Percentiles rank a stretch among this genome's conserved stretches.
Evolutionary conservation across 2,888 invertebrate genomes (phyloP).

Genomic region (Coelogynopora nodosa): DNA sequence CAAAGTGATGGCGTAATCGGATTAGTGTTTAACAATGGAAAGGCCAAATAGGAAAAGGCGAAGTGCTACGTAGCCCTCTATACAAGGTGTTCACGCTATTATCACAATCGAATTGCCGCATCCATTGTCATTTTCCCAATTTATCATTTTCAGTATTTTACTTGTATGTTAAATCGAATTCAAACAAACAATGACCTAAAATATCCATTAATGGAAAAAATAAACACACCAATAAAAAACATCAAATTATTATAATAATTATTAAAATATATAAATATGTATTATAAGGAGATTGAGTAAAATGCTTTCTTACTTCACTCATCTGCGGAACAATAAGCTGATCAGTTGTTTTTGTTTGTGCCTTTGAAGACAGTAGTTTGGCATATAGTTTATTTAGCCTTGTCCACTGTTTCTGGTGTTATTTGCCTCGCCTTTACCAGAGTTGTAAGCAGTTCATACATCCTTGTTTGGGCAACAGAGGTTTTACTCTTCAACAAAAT

Average conservation of each 20-base stretch:
- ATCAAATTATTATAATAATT: neutral
- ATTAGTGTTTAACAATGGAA: too few relatives aligned
- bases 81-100: slow-evolving; percentile 2
- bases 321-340: neutral
- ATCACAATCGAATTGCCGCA: slow-evolving; percentile 7
- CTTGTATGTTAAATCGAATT: neutral
- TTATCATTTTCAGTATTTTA: neutral
- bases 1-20: too few relatives aligned
- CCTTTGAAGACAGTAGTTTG: slow-evolving; percentile 2
- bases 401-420: neutral
- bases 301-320: neutral
- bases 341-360: neutral
- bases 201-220: neutral
- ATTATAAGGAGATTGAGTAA: neutral
- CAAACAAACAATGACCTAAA: neutral
- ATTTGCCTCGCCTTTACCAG: slow-evolving; percentile 11
- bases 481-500: neutral
- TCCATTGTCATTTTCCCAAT: slow-evolving; percentile 3
- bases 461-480: neutral
- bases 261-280: neutral
- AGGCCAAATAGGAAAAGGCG: too few relatives aligned
- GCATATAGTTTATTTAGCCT: neutral
- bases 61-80: too few relatives aligned
- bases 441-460: neutral
- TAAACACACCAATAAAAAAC: neutral